Evolutionary conservation across 92 coral and sea anemone species (phyloP), one percentile per base, ranked within the genome.

Genomic region (Palythoa heliodiscus): DNA sequence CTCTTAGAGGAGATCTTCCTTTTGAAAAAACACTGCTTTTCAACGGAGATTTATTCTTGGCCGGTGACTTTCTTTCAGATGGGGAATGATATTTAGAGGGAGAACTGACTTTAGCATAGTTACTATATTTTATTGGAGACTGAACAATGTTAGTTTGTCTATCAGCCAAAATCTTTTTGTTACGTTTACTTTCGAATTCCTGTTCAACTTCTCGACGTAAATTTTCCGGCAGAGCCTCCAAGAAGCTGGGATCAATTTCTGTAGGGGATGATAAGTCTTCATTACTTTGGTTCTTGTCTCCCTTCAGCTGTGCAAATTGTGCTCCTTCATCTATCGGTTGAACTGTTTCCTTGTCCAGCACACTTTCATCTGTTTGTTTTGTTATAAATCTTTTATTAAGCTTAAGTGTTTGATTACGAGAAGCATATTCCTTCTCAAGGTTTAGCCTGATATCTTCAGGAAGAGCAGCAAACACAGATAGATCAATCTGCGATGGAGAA

Each of bases 401-500:
- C 14, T 37, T 68, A 23, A 85, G 85, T 43, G 14, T 86, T 83
- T 89, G 88, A 53, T 97, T 91, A 75, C 92, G 88, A 47, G 93
- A 91, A 43, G 94, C 95, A 72, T 93, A 97, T 0, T 89, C 93
- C 71, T 73, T 89, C 82, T 95, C 94, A 52, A 96, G 93, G 61
- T 89, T 87, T n/a, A 75, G 68, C 50, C 92, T 88, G 47, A 97
- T 93, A 16, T 97, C 98, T 12, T 84, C 88, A 12, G 99, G 99
- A 20, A 97, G 89, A 3, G 97, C 99, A 4, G 91, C 91, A 68
- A 97, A 87, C 7, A 95, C 95, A 11, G 93, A 80, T 0, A 90
- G 94, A 53, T 97, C 99, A 43, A 97, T 84, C 83, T 95, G 98
- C 0, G 98, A 97, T 3, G 98, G 96, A 14, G 98, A 95, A 17